phyloP scores from a whole-genome alignment of 2,113 vertebrate species.

The Lepus americanus region DNA sequence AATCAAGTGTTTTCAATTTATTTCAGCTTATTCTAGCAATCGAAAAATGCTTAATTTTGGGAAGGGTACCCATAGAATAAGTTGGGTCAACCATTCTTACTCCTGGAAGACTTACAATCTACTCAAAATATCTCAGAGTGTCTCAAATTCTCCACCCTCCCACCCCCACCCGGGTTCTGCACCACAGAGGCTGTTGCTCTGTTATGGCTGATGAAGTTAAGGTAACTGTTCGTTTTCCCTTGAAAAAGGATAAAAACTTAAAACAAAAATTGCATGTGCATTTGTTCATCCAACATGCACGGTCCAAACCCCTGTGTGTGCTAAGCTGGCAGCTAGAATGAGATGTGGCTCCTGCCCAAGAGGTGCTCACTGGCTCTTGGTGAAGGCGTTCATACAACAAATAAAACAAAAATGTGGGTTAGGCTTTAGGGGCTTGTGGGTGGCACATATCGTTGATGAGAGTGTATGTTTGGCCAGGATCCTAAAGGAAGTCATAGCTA shows the following conservation, averaged over 20 bases:
- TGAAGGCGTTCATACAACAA: too few relatives aligned
- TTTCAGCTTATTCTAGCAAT: neutral
- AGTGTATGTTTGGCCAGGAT: neutral
- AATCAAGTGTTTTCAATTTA: conserved; percentile 44
- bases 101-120: neutral
- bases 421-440: neutral
- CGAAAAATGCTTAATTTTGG: neutral
- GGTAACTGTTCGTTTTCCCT: neutral
- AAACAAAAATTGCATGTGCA: neutral
- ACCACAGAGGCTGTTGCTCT: neutral
- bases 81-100: neutral
- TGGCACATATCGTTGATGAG: neutral
- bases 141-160: too few relatives aligned
- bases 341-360: neutral
- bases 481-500: neutral
- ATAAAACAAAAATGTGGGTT: neutral
- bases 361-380: neutral
- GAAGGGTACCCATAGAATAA: neutral
- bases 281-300: neutral
- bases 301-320: neutral
- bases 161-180: neutral
- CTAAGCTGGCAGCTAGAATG: neutral
- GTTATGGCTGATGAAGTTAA: neutral
- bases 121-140: neutral
- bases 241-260: neutral